These are phyloP conservation scores for Cephus spinipes DNA, from an alignment of 2,888 invertebrate genomes.

Conservation along the genomic window DNA sequence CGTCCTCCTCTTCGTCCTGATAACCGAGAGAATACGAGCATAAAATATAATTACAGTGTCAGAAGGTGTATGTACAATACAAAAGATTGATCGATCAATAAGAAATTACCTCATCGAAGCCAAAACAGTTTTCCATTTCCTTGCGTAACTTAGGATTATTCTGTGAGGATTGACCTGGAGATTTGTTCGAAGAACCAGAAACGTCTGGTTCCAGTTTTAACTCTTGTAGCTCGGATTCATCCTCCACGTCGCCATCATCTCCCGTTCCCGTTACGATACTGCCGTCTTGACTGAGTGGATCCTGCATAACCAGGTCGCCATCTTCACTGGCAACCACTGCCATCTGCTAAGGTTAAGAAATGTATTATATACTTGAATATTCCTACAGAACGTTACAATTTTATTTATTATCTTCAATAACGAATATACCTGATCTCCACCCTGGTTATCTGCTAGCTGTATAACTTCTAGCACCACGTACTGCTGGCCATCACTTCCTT, in stretches of 20 bases:
- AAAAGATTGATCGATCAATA: conserved; percentile 17
- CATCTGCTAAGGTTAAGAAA: conserved; percentile 49
- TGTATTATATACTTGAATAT: conserved; percentile 1
- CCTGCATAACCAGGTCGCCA: conserved; percentile 62
- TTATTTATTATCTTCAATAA: background rate
- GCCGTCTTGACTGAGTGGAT: conserved; percentile 60
- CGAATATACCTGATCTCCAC: conserved; percentile 70
- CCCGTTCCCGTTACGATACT: conserved; percentile 67
- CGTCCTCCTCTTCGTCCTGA: conserved; percentile 67
- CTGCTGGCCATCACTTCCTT: conserved; percentile 82
- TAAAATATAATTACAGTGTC: conserved; percentile 14
- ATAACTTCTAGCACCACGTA: conserved; percentile 93
- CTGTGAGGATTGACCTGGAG: conserved; percentile 43
- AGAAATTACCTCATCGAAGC: conserved; percentile 78
- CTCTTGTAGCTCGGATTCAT: conserved; percentile 56
- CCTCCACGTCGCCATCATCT: conserved; percentile 65
- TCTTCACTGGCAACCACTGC: conserved; percentile 69
- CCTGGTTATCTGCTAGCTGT: conserved; percentile 78
- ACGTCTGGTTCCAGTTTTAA: conserved; percentile 51
- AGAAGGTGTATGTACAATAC: conserved; percentile 7
- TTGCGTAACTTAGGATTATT: conserved; percentile 65
- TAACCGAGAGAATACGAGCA: conserved; percentile 30
- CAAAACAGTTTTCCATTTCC: conserved; percentile 85
- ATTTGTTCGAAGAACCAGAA: conserved; percentile 52
- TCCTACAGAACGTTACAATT: background rate